Percentiles rank a stretch among this genome's conserved stretches.
Evolutionary conservation across 2,113 vertebrate genomes (phyloP).

Genomic region (Plestiodon gilberti): DNA sequence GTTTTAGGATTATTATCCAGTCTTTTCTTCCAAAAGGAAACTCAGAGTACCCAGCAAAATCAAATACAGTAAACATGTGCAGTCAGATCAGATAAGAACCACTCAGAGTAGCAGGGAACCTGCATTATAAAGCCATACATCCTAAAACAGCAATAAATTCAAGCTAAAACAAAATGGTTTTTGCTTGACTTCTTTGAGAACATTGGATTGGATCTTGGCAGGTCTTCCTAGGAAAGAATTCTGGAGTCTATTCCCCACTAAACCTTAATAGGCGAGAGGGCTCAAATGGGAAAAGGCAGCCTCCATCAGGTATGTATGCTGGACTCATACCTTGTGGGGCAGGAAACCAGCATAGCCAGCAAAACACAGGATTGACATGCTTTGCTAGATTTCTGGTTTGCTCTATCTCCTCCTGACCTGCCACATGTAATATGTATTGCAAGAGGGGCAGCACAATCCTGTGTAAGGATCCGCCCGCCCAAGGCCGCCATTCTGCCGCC

Average conservation of each 20-base stretch:
- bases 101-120: background rate
- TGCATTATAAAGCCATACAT: background rate
- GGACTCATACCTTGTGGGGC: no score
- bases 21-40: background rate
- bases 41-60: background rate
- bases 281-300: background rate
- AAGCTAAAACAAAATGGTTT: no score
- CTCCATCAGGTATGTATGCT: no score
- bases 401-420: no score
- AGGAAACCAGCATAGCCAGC: no score
- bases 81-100: background rate
- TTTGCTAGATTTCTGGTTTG: no score
- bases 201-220: background rate
- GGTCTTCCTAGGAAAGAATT: background rate
- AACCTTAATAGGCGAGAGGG: background rate
- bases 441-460: no score
- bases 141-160: no score
- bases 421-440: no score
- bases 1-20: background rate
- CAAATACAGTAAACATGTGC: background rate
- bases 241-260: background rate
- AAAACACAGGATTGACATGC: no score
- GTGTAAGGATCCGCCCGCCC: no score
- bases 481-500: no score
- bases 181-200: accelerated